Evolutionary conservation across 1,140 invertebrate genomes (phyloP).

Genomic region (Stratiolaelaps scimitus): DNA sequence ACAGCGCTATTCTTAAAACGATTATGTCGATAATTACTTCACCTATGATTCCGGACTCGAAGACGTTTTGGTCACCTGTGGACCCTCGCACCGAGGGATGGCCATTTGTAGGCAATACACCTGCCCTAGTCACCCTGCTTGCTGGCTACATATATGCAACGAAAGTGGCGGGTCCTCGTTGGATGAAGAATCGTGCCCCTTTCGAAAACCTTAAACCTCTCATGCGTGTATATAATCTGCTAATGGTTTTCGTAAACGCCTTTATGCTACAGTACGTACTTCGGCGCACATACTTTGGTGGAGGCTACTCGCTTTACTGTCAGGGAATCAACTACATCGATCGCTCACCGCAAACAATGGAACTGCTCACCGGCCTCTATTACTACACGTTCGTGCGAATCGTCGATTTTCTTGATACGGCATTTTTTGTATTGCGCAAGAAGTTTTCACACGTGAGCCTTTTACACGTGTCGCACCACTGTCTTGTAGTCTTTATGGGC

Average conservation of each 20-base stretch:
- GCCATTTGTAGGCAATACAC: conserved; percentile 71
- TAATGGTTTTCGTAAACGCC: conserved; percentile 5
- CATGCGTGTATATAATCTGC: conserved; percentile 53
- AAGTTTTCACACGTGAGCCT: conserved; percentile 59
- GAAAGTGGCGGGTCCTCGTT: conserved; percentile 38
- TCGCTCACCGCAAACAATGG: background rate
- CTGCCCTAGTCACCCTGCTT: conserved; percentile 61
- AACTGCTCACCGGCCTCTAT: conserved; percentile 47
- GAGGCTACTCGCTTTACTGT: conserved; percentile 21
- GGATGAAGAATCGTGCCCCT: conserved; percentile 43
- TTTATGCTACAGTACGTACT: conserved; percentile 16
- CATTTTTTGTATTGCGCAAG: conserved; percentile 54
- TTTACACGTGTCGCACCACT: conserved; percentile 87
- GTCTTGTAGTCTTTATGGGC: conserved; percentile 83
- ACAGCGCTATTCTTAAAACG: no score
- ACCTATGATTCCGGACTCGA: conserved; percentile 8
- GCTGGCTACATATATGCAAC: conserved; percentile 34
- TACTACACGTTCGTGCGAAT: conserved; percentile 78
- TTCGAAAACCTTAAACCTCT: conserved; percentile 44
- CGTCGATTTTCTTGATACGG: conserved; percentile 37
- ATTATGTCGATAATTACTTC: no score
- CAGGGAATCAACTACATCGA: conserved; percentile 19
- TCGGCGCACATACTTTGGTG: conserved; percentile 7
- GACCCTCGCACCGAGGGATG: conserved; percentile 76
- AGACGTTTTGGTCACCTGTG: conserved; percentile 13